Evolutionary conservation across 2,797 vertebrate genomes (phyloP).

Genomic region (Scomberomorus guttatus): DNA sequence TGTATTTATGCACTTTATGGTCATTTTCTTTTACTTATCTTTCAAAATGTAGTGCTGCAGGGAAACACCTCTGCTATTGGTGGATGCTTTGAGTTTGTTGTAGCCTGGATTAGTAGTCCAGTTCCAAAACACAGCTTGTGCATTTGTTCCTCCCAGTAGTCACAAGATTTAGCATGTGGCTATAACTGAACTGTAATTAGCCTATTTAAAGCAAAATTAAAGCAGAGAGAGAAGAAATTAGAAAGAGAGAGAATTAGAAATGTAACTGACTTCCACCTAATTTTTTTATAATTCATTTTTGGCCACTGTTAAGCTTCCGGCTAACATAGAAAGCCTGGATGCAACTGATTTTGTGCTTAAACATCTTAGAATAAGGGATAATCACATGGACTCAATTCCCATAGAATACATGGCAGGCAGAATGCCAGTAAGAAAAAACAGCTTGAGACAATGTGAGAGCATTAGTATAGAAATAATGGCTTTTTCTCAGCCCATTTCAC

Average conservation of each 20-base stretch:
- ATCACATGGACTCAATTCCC: slow-evolving; percentile 1
- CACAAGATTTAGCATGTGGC: not conserved
- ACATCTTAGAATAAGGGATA: slow-evolving; percentile 1
- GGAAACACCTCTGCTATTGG: not conserved
- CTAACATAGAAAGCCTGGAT: not conserved
- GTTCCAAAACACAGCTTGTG: not conserved
- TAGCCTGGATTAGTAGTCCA: not conserved
- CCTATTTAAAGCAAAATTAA: not conserved
- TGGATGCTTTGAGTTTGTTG: not conserved
- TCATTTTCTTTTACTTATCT: not conserved
- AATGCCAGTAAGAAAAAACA: not conserved
- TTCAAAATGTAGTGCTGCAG: not conserved
- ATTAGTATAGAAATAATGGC: slow-evolving; percentile 8
- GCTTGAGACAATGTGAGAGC: not conserved
- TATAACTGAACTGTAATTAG: not conserved
- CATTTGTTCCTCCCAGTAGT: not conserved
- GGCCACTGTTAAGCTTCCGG: slow-evolving; percentile 8
- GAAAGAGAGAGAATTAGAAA: slow-evolving; percentile 3
- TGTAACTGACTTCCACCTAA: not conserved
- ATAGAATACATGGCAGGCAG: not conserved
- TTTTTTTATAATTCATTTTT: slow-evolving; percentile 22
- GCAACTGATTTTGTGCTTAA: slow-evolving; percentile 1
- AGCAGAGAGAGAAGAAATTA: too few species aligned
- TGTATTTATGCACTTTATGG: not conserved
- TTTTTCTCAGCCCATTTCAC: not conserved